Base-by-base conservation (phyloP, 1,140 invertebrate species). In the Doryteuthis pealeii region DNA sequence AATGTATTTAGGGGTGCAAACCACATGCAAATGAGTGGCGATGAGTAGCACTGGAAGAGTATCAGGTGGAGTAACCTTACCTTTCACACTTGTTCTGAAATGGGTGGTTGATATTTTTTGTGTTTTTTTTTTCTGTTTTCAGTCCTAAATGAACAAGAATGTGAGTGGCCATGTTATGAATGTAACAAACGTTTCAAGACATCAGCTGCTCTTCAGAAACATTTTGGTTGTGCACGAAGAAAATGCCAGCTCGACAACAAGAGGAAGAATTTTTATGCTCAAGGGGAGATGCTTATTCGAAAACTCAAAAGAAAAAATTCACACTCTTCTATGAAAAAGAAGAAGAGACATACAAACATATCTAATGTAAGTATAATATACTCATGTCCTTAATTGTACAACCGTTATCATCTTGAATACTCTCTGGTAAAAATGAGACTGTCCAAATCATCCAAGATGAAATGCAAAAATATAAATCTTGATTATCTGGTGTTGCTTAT, bases 181-280 rank as follows among this genome's bases (percentile, higher is more conserved):
- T 92, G 92, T 82, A 84, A 89, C 43, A 85, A 89, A 75, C 86
- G 86, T 72, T 91, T 92, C 85, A 76, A 79, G 70, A 89, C 89
- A 10, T 89, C 89, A 12, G 88, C 89, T n/a, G 87, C 90, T 72
- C 83, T 91, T 12, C 89, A 91, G 80, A 89, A 89, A 68, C 91
- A 92, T 83, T 84, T n/a, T 91, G 33, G 89, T 89, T 66, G 81
- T 86, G 28, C 91, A 92, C 81, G 90, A 91, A 74, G 72, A 74
- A 15, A 77, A 74, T 14, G 75, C 72, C n/a, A n/a, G n/a, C n/a
- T n/a, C n/a, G n/a, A 14, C 32, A 28, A 8, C 75, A 77, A 58
- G 77, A 77, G 40, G 77, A 74, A 26, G 74, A n/a, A 71, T 33
- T 74, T 54, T 26, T 33, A 66, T 49, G 43, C 43, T 12, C 40